Base-by-base conservation (phyloP, 2,113 vertebrate species). In the Otolemur garnettii region DNA sequence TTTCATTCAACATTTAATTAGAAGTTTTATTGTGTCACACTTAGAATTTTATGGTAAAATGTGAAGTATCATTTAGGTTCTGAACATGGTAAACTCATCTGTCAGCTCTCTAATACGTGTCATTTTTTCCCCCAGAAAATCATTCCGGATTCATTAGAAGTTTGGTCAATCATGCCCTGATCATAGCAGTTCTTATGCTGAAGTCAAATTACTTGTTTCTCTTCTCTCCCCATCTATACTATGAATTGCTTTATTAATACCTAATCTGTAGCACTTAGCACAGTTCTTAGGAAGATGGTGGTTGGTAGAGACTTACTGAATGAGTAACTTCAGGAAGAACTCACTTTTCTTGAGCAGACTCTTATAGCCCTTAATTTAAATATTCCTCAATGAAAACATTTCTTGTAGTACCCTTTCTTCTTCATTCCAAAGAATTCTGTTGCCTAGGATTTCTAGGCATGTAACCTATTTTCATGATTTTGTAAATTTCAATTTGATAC, bases 1-100 rank as follows among this genome's bases (percentile, higher is more conserved):
- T 97, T 95, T 87, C 60, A 87, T 59, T 94, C 26, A 83, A 68
- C 18, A 87, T 85, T 75, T 91, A 93, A 85, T 85, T 62, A 38
- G 79, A 74, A 94, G 57, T 95, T 92, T 93, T 62, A 26, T 42
- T 87, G 28, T 71, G 66, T 2, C 3, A 60, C 12, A n/a, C 8
- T 66, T 80, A 60, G 72, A 35, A 62, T 38, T 21, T 60, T 50
- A 72, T 50, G 53, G 66, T 74, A 26, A 53, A 53, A 96, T 89
- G 26, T 78, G 72, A 72, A 72, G 7, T 14, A 45, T 84, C 11
- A 69, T 55, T 60, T 85, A 88, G 18, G 38, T 91, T 93, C 45
- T 93, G 81, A 93, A 86, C 12, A 7, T 86, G 53, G 74, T 91
- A 64, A 91, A 92, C 24, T n/a, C 38, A 90, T 66, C 26, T 93